These are phyloP conservation scores for Andrena chrysosceles DNA, from an alignment of 2,888 invertebrate species.

Conservation along the genomic window DNA sequence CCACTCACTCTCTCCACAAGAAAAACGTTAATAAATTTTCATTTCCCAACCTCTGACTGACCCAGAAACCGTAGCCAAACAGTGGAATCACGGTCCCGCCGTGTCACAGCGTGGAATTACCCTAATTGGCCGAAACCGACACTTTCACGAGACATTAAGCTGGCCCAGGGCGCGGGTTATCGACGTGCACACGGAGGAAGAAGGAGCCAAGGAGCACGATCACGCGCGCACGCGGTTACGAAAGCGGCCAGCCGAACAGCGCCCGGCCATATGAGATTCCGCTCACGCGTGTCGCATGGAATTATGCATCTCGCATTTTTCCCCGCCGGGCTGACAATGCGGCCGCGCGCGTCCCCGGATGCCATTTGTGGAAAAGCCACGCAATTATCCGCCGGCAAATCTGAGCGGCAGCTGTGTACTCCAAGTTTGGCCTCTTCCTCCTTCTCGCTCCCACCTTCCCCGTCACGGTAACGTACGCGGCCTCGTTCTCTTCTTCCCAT, in stretches of 20 bases:
- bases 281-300: slow-evolving; percentile 73
- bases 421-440: slow-evolving; percentile 78
- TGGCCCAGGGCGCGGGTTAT: slow-evolving; percentile 5
- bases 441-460: slow-evolving; percentile 42
- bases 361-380: slow-evolving; percentile 82
- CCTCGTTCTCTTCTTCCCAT: slow-evolving; percentile 26
- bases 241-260: slow-evolving; percentile 37
- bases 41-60: background rate
- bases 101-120: slow-evolving; percentile 5
- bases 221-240: slow-evolving; percentile 47
- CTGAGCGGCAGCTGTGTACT: slow-evolving; percentile 81
- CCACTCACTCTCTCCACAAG: background rate
- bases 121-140: background rate
- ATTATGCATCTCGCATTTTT: slow-evolving; percentile 73
- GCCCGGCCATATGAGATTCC: slow-evolving; percentile 69
- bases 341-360: slow-evolving; percentile 57
- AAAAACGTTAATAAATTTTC: slow-evolving; percentile 2
- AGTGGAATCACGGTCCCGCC: background rate
- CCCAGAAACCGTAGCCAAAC: background rate
- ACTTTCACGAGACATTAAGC: slow-evolving; percentile 20
- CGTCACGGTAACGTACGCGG: slow-evolving; percentile 2
- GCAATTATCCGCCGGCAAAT: slow-evolving; percentile 83
- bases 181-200: background rate
- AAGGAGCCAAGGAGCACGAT: slow-evolving; percentile 21
- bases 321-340: slow-evolving; percentile 55